Evolutionary conservation across 2,797 vertebrate genomes (phyloP), one percentile per base, ranked within the genome.

Genomic region (Scleropages formosus): DNA sequence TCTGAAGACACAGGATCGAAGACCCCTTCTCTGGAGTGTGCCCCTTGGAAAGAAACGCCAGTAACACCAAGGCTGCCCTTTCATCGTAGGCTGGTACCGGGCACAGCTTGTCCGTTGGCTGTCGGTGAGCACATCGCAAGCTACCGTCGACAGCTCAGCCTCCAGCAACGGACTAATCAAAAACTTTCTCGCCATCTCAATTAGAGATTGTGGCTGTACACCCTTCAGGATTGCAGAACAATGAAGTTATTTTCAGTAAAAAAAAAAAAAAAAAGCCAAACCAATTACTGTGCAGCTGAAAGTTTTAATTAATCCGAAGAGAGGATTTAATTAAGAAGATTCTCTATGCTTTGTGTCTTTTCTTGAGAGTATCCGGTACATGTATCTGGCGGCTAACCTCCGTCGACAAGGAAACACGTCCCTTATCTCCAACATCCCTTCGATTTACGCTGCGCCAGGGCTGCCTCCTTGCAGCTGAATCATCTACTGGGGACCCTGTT

Each of bases 231-330:
- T 76, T 78, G 1, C 65, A 68, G 39, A 84, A 81, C 75, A 79
- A 78, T 74, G 75, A 76, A 76, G 73, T 58, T 64, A 71, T 77
- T 78, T 71, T 80, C 61, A 51, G 67, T 65, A 70, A 71, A 39
- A 39, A 39, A 77, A 58, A 51, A 67, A 65, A 70, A 71, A 39
- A 39, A 39, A 77, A 58, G 73, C 64, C 72, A 49, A 80, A 75
- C 80, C 80, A 81, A 84, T 84, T 82, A 79, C 77, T 49, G 22
- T 53, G 49, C 16, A 76, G 73, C 77, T 20, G 75, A 78, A 70
- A 76, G 76, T 67, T 79, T 59, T 70, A 74, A 74, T 77, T 81
- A 62, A 78, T 81, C 78, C 77, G n/a, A 72, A 77, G 65, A 73
- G 68, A 76, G 75, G 77, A 73, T 72, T 49, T 73, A 74, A 79